Evolutionary conservation across 2,888 invertebrate genomes (phyloP), one percentile per base, ranked within the genome.

Genomic region (Cryptus viduatorius): DNA sequence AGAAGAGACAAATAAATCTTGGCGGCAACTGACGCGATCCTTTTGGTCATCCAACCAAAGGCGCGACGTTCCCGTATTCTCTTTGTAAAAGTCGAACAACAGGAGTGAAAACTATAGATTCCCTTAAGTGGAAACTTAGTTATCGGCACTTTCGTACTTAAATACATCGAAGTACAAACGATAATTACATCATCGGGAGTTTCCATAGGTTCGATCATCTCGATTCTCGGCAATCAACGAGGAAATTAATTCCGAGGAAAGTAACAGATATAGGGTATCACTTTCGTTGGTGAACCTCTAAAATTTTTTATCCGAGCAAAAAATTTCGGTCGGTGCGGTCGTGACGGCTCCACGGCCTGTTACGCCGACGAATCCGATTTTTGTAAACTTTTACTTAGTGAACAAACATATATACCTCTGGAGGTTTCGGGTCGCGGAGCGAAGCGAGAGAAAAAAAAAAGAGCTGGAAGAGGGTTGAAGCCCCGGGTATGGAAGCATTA

Each of bases 1-100:
- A 37, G 37, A 59, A 53, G 59, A 59, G 71, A 79, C 84, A 79
- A 84, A 82, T 84, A 81, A 84, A 84, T 82, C 79, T 65, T 78
- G 81, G 61, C 81, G 48, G 16, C 69, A 72, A 69, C 50, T 71
- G 81, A 59, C 78, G 77, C 73, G 77, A 78, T 81, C 73, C 73
- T 78, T 59, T 68, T 69, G 53, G 53, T 53, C 24, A 42, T 1
- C 24, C 69, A 46, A n/a, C 37, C 3, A 24, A 46, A 68, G 46
- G n/a, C 69, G 19, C 37, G 37, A 10, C 48, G 24, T 78, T 75
- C 29, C 56, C 5, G 29, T 46, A 67, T 78, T 24, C 46, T 83
- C 59, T 79, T 68, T 64, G n/a, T 19, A 5, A 42, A 64, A 53
- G 68, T 77, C 50, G 42, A 77, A 24, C 19, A 56, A 61, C 31